Evolutionary conservation across 2,113 vertebrate genomes (phyloP).

Genomic region (Syrmaticus mikado): DNA sequence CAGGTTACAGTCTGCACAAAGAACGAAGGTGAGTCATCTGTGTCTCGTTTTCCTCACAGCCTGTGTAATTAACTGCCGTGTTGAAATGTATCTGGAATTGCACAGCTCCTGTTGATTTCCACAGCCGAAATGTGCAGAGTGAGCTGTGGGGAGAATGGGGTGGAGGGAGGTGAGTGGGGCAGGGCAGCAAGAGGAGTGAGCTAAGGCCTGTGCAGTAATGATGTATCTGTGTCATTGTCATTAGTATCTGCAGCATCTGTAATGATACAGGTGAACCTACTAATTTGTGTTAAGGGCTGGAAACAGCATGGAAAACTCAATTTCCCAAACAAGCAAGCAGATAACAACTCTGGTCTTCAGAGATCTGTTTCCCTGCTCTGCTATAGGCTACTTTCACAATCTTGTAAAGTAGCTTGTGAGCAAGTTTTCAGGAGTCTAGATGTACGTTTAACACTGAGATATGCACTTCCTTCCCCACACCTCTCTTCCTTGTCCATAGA

Average conservation of each 20-base stretch:
- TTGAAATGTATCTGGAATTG: conserved; percentile 11
- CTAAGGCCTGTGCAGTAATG: background rate
- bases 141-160: background rate
- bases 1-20: conserved; percentile 56
- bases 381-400: background rate
- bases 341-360: background rate
- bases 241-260: background rate
- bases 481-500: background rate
- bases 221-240: background rate
- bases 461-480: background rate
- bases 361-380: background rate
- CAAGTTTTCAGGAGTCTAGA: background rate
- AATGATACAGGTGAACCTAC: background rate
- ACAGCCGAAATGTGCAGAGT: background rate
- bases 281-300: background rate
- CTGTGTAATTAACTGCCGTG: background rate
- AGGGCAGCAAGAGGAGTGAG: background rate
- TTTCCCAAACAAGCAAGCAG: background rate
- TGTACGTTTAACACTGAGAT: fast-evolving
- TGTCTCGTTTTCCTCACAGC: background rate
- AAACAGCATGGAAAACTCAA: background rate
- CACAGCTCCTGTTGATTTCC: background rate
- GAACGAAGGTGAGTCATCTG: conserved; percentile 56
- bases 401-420: background rate
- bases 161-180: background rate